Conservation (phyloP, 2,888 invertebrate species). For the Andrena marginata region DNA sequence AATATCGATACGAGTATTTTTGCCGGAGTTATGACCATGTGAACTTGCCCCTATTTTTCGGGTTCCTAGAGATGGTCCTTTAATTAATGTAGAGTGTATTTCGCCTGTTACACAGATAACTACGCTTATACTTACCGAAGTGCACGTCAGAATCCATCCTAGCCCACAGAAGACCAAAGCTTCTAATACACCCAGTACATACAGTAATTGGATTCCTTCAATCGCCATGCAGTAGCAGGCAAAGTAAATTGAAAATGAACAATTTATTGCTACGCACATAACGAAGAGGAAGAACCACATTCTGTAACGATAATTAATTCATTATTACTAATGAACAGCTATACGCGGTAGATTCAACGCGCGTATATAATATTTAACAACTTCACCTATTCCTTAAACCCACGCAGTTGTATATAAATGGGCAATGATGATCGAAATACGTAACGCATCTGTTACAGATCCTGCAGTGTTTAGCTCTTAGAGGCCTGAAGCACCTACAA, state of each 20-base stretch:
- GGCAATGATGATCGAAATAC: slow-evolving; percentile 98
- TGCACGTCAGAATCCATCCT: slow-evolving; percentile 95
- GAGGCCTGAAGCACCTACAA: slow-evolving; percentile 94
- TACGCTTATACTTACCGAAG: slow-evolving; percentile 88
- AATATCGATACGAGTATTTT: too few species aligned
- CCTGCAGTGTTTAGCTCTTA: slow-evolving; percentile 96
- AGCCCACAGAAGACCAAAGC: slow-evolving; percentile 94
- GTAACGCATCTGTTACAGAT: slow-evolving; percentile 95
- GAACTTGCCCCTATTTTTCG: too few species aligned
- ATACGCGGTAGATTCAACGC: background rate
- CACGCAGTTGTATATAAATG: slow-evolving; percentile 97
- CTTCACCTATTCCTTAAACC: slow-evolving; percentile 92
- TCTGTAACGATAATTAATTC: slow-evolving; percentile 84
- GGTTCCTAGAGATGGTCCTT: too few species aligned
- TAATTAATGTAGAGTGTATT: background rate
- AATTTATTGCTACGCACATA: slow-evolving; percentile 94
- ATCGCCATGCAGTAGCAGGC: slow-evolving; percentile 94
- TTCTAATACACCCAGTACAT: slow-evolving; percentile 93
- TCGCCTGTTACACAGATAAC: background rate
- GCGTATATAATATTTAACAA: background rate
- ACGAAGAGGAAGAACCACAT: slow-evolving; percentile 97
- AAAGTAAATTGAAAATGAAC: slow-evolving; percentile 94
- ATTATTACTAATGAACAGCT: background rate
- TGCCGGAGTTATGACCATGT: too few species aligned
- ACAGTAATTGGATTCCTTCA: slow-evolving; percentile 94